Evolutionary conservation across 2,888 invertebrate genomes (phyloP), one percentile per base, ranked within the genome.

Genomic region (Opisthograptis luteolata): DNA sequence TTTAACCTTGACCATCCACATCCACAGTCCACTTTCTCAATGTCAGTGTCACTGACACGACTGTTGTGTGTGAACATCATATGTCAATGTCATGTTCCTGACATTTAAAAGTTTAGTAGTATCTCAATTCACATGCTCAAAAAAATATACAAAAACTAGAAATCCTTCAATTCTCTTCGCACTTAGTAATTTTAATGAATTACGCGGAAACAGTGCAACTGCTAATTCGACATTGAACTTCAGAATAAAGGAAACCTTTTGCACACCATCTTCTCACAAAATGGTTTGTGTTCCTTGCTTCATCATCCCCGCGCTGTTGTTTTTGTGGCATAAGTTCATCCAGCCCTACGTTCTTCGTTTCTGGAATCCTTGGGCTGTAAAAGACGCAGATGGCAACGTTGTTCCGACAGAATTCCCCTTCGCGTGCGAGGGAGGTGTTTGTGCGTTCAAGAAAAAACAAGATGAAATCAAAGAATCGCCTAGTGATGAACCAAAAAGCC

Each of bases 281-380:
- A 95, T 95, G 95, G 95, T 95, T 63, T 97, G 97, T 75, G 92
- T 97, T 50, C 96, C 97, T 12, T 97, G 97, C 79, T 95, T 97
- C 66, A 93, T 96, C 55, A 94, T 97, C 75, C 97, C 97, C 1
- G 84, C 96, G 52, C 84, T 97, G 31, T 89, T 97, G 8, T 95
- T 95, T 69, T 91, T 97, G 55, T 97, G 96, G 94, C 96, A 96
- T 77, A 94, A 94, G 73, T 95, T 96, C 68, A 92, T 97, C 53
- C 96, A 97, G 76, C 97, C 97, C 0, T 92, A 96, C 56, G 81
- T 97, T 36, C 76, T 96, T 39, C 94, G 94, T 58, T 94, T 94
- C 72, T 97, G 96, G 96, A 96, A 96, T 77, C 95, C 95, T 0
- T 96, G 95, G 94, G 92, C 92, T 44, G 93, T 93, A 46, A 93